Evolutionary conservation across 2,113 vertebrate genomes (phyloP), one percentile per base, ranked within the genome.

Genomic region (Rhinichthys klamathensis): DNA sequence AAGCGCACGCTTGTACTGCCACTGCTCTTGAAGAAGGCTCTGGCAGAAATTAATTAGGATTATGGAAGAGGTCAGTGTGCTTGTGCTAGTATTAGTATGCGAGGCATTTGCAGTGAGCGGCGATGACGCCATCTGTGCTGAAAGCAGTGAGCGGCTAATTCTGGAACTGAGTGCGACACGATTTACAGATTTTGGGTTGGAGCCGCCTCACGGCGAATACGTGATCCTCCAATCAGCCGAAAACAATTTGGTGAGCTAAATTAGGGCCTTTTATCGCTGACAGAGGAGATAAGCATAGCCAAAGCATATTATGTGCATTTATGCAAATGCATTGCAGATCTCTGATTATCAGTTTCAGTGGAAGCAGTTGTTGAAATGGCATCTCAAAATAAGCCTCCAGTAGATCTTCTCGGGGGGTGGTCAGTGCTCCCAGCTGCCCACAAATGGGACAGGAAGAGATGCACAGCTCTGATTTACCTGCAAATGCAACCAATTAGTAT

Each of bases 11-110:
- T 80, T 91, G 91, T 91, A 86, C 90, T 91, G 93, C 91, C 86
- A 91, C 90, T 85, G 87, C 61, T 86, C 91, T 91, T 89, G 85
- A 87, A 92, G 93, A 92, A 90, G 86, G 85, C 89, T 88, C 85
- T 88, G 84, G 86, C 92, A 87, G 90, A 93, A 93, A 94, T 93
- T 91, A 94, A 95, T 95, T 94, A 94, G 95, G 95, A 94, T 95
- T 94, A 95, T 92, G 91, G 92, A 94, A 93, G 91, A 92, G 94
- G 93, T 94, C 91, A 89, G 92, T 92, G 92, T 90, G 89, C 83
- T 90, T 87, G 91, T 89, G 92, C 89, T 85, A 92, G 93, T 94
- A 94, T 95, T 85, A 92, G 93, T 94, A 94, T 95, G 94, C 67
- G 61, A 94, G 91, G 93, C 91, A 94, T 95, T 92, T 92, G 92